Percentiles rank a stretch among this genome's conserved stretches.
These are phyloP conservation scores for Tenthredo notha DNA, from an alignment of 2,888 invertebrate species.

Conservation along the genomic window DNA sequence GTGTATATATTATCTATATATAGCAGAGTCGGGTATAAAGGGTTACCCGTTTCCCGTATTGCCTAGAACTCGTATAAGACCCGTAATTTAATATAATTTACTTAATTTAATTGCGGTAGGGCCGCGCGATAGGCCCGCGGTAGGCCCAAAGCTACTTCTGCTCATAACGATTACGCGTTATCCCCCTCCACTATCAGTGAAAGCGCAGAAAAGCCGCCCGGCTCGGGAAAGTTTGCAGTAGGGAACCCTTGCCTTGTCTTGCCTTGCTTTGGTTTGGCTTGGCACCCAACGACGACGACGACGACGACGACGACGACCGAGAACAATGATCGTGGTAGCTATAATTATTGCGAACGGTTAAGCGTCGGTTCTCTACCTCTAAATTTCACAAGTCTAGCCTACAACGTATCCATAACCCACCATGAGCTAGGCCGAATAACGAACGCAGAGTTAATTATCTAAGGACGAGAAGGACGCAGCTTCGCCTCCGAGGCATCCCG, in stretches of 20 bases:
- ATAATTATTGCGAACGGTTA: slow-evolving; percentile 33
- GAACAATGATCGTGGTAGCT: slow-evolving; percentile 47
- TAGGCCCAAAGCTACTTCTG: slow-evolving; percentile 52
- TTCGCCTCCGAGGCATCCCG: background rate
- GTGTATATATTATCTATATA: background rate
- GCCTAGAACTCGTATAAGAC: slow-evolving; percentile 38
- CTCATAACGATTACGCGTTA: slow-evolving; percentile 53
- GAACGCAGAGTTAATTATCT: slow-evolving; percentile 40
- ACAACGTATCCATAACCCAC: slow-evolving; percentile 29
- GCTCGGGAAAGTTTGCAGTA: slow-evolving; percentile 11
- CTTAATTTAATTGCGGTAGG: slow-evolving; percentile 43
- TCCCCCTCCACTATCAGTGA: slow-evolving; percentile 44
- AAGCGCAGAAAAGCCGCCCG: slow-evolving; percentile 18
- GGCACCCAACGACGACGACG: background rate
- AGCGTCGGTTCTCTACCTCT: background rate
- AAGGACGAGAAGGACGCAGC: background rate
- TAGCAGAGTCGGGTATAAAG: background rate
- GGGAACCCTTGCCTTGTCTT: slow-evolving; percentile 21
- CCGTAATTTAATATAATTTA: slow-evolving; percentile 54
- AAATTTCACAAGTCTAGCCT: background rate
- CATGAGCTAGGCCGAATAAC: background rate
- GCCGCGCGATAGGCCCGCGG: slow-evolving; percentile 35
- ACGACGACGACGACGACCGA: slow-evolving; percentile 8
- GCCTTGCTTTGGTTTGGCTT: background rate
- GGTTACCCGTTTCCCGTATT: slow-evolving; percentile 18